Conservation (phyloP, 2,888 invertebrate genomes). For the Xanthorhoe spadicearia region DNA sequence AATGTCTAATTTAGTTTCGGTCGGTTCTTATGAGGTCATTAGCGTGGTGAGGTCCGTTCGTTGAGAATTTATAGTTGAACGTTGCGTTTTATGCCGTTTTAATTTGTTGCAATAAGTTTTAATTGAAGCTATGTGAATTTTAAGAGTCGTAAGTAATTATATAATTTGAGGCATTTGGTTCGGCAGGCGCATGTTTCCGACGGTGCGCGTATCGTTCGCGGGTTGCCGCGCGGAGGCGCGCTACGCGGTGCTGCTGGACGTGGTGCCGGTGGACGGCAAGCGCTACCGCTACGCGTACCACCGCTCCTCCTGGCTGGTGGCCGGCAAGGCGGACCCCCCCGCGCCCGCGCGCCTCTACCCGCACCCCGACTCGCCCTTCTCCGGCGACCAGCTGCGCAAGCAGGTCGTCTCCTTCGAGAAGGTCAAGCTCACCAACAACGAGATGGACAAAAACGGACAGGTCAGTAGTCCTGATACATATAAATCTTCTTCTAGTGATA, state of each 20-base stretch:
- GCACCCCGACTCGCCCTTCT: slow-evolving; percentile 98
- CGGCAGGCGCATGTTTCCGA: slow-evolving; percentile 98
- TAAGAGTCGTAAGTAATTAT: slow-evolving; percentile 37
- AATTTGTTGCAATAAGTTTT: slow-evolving; percentile 61
- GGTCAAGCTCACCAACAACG: slow-evolving; percentile 99
- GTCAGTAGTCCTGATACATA: slow-evolving; percentile 81
- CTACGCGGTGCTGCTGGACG: slow-evolving; percentile 97
- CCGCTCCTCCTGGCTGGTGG: slow-evolving; percentile 98
- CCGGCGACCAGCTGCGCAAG: slow-evolving; percentile 97
- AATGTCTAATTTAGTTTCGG: slow-evolving; percentile 79
- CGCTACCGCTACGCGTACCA: slow-evolving; percentile 99
- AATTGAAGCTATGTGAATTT: slow-evolving; percentile 30
- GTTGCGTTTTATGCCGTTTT: slow-evolving; percentile 60
- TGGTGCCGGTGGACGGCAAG: slow-evolving; percentile 98
- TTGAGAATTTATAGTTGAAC: slow-evolving; percentile 59
- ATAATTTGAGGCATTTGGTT: slow-evolving; percentile 26
- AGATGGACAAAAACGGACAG: slow-evolving; percentile 98
- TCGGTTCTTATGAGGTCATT: slow-evolving; percentile 75
- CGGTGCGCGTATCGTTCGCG: slow-evolving; percentile 96
- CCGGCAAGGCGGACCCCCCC: slow-evolving; percentile 99
- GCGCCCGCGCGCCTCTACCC: slow-evolving; percentile 96
- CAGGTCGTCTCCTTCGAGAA: slow-evolving; percentile 99
- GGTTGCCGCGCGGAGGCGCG: slow-evolving; percentile 92
- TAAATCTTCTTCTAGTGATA: not conserved
- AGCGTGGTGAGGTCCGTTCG: slow-evolving; percentile 64